Conservation (phyloP, 2,797 vertebrate genomes). For the Phyllotis vaccarum region DNA sequence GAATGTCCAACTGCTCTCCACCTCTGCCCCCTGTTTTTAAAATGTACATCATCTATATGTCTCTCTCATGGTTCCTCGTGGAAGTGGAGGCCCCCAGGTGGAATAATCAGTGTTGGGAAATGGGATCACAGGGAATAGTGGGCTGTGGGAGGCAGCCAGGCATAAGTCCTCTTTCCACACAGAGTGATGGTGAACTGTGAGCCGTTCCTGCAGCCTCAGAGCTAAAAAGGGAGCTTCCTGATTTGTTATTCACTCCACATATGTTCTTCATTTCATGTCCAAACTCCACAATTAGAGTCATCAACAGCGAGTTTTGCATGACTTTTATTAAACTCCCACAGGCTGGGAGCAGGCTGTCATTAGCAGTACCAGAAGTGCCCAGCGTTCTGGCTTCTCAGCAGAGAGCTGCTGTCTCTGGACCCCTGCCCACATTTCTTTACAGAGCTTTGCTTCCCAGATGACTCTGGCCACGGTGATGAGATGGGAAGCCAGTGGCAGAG, state of each 20-base stretch:
- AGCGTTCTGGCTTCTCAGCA: not conserved
- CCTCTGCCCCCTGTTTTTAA: not conserved
- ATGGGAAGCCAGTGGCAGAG: not conserved
- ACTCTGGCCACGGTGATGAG: not conserved
- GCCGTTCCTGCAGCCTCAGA: conserved; percentile 36
- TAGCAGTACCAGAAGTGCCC: not conserved
- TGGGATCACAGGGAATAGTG: conserved; percentile 7
- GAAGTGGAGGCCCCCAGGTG: not conserved
- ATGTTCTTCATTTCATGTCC: conserved; percentile 76
- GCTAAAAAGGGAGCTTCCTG: conserved; percentile 63
- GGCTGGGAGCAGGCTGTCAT: conserved; percentile 27
- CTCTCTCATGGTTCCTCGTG: not conserved
- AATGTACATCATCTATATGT: not conserved
- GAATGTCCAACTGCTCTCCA: accelerated
- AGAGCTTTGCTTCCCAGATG: not conserved
- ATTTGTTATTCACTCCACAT: conserved; percentile 75
- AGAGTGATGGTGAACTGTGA: not conserved
- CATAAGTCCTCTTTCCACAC: conserved; percentile 34
- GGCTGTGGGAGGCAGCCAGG: not conserved
- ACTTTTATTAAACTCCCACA: conserved; percentile 65
- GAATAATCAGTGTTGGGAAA: not conserved
- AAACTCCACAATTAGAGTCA: conserved; percentile 73
- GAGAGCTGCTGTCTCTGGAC: not conserved
- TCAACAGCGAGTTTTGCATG: conserved; percentile 65
- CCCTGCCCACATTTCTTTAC: not conserved